Base-by-base conservation (phyloP, 2,113 vertebrate genomes). In the Bos javanicus region DNA sequence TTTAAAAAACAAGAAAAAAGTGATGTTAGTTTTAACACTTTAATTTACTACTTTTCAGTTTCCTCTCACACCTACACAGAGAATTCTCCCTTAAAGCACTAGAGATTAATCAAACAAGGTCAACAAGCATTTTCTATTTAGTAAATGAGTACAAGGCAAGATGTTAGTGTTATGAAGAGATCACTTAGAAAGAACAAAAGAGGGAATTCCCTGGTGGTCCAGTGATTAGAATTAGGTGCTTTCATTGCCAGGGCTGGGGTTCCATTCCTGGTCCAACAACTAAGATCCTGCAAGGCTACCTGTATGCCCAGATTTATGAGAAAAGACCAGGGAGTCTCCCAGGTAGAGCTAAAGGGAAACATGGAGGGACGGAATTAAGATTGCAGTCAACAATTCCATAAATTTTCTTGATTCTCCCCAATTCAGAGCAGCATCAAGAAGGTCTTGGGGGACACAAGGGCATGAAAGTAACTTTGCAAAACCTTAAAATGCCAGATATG, bases 61-160 rank as follows among this genome's bases (percentile, higher is more conserved):
- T 84, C 16, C 10, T 25, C 46, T 88, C 76, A 86, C 3, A 95
- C 39, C 12, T 43, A 64, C 16, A 39, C 2, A 78, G 13, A 71
- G 10, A 80, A 94, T 91, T 92, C 15, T 84, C 21, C 59, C 43
- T 26, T 82, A 9, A 85, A 94, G n/a, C 26, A 95, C 13, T 60
- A 93, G 88, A 76, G 25, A 91, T 91, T 60, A 94, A 91, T 76
- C 52, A 93, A 71, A 96, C 30, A 94, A 97, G 93, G 67, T 78
- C 80, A 96, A 87, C 6, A 80, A 90, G 82, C 2, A 56, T n/a
- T 80, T 25, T 33, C 11, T 76, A 2, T 81, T 74, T 56, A 95
- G 87, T 62, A 87, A 92, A 91, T 17, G 17, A 88, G 16, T 87
- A 1, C 33, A 43, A 81, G 25, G 9, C 39, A 80, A 39, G 36